Evolutionary conservation across 2,888 invertebrate species (phyloP), one percentile per base, ranked within the genome.

Genomic region (Acrocyrtus sp.): DNA sequence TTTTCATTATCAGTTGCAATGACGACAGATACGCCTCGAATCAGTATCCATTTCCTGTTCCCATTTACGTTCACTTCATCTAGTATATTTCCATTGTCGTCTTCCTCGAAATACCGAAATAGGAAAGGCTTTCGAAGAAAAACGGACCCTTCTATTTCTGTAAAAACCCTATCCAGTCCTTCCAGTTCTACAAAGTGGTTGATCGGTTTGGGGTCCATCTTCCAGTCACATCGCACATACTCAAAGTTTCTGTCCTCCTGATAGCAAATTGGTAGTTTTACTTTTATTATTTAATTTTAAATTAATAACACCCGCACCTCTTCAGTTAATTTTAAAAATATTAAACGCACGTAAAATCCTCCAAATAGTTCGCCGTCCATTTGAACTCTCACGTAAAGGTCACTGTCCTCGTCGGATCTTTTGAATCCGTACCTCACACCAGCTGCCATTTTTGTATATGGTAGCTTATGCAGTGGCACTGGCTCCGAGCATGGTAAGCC

Each of bases 401-500:
- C 26, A 10, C 34, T 21, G n/a, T n/a, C n/a, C n/a, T 67, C 70
- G n/a, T n/a, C n/a, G 1, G 58, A 62, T 21, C 61, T 34, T 17
- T 53, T 61, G 21, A 72, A 75, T 19, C 39, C 34, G 21, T 72
- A 75, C 5, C 72, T 67, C 34, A 68, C 57, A 12, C 67, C 72
- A 26, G 34, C 77, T 1, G 74, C 74, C n/a, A 34, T 24, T 41
- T 67, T 61, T n/a, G 48, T 48, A 22, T 60, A 72, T 1, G 79
- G 79, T 1, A 77, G 51, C 3, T 53, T 29, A 29, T 73, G 60
- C 21, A 79, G 29, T 21, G 63, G 65, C 12, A 79, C 45, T 3
- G 79, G 77, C 19, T 63, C 77, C 17, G 48, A 41, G 34, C 75
- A 50, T n/a, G 77, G 77, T 8, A 77, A 47, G 0, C 51, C 74